Conservation (phyloP, 2,797 vertebrate genomes). For the Halcyon chelicuti region DNA sequence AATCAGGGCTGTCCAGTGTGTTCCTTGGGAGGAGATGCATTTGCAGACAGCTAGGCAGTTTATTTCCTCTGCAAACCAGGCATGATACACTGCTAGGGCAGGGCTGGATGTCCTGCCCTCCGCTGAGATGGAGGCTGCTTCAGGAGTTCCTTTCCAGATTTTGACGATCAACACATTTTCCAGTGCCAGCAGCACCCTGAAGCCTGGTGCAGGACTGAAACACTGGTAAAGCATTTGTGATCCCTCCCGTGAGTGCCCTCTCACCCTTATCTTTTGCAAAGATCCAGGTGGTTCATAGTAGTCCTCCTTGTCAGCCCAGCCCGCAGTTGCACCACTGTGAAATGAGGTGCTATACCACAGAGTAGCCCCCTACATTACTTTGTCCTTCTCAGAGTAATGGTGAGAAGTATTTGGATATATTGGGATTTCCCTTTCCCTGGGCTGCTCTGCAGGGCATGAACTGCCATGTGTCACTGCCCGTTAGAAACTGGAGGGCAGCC, state of each 20-base stretch:
- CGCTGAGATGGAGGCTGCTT: neutral
- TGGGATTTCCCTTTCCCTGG: neutral
- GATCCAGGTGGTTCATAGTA: neutral
- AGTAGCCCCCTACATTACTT: neutral
- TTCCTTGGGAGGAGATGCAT: neutral
- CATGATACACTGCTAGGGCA: neutral
- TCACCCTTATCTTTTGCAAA: neutral
- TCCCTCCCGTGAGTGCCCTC: neutral
- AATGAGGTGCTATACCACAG: neutral
- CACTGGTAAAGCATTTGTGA: neutral
- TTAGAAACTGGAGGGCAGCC: neutral
- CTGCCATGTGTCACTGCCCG: neutral
- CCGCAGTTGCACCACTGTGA: neutral
- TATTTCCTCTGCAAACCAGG: neutral
- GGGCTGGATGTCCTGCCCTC: neutral
- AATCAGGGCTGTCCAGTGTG: neutral
- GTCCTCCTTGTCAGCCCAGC: neutral
- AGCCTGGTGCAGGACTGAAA: neutral
- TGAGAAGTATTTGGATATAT: neutral
- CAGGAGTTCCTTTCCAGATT: neutral
- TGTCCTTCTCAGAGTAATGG: neutral
- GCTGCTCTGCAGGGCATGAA: neutral
- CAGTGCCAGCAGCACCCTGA: neutral
- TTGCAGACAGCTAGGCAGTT: neutral
- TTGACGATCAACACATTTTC: neutral